Conservation (phyloP, 2,113 vertebrate genomes). For the Psettodes erumei region DNA sequence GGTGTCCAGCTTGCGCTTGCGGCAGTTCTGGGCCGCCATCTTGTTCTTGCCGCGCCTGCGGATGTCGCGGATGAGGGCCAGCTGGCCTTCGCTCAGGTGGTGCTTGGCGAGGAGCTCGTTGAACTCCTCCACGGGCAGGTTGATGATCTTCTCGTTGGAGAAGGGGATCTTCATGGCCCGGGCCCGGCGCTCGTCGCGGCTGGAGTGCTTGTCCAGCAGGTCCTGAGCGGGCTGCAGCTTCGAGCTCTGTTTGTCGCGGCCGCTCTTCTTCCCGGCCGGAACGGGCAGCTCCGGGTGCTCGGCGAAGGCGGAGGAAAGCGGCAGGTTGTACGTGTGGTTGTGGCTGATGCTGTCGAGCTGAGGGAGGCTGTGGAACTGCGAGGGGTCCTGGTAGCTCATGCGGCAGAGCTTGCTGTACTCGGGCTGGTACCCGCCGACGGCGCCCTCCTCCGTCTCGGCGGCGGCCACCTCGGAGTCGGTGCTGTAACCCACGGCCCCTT, state of each 20-base stretch:
- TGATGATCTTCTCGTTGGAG: slow-evolving; percentile 98
- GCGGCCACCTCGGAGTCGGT: slow-evolving; percentile 92
- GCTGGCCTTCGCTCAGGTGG: slow-evolving; percentile 94
- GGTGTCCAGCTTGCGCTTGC: slow-evolving; percentile 97
- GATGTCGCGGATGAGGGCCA: slow-evolving; percentile 97
- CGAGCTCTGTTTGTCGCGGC: slow-evolving; percentile 85
- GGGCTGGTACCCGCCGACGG: slow-evolving; percentile 92
- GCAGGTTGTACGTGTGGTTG: slow-evolving; percentile 98
- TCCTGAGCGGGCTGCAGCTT: slow-evolving; percentile 81
- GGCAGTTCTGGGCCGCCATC: slow-evolving; percentile 98
- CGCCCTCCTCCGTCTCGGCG: slow-evolving; percentile 92
- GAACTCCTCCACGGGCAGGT: slow-evolving; percentile 98
- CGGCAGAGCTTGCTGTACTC: slow-evolving; percentile 97
- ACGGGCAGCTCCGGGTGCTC: slow-evolving; percentile 83
- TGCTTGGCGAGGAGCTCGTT: slow-evolving; percentile 97
- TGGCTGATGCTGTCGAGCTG: slow-evolving; percentile 94
- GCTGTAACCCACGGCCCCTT: slow-evolving; percentile 97
- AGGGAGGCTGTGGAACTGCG: slow-evolving; percentile 90
- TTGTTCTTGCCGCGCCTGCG: slow-evolving; percentile 97
- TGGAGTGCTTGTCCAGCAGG: slow-evolving; percentile 92
- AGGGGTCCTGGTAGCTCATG: slow-evolving; percentile 96
- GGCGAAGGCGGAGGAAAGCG: slow-evolving; percentile 77
- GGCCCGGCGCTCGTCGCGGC: slow-evolving; percentile 94
- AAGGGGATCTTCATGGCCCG: slow-evolving; percentile 98
- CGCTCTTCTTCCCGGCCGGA: slow-evolving; percentile 83